A percentile compares a stretch with the other conserved stretches of the same genome.
phyloP scores from a whole-genome alignment of 2,797 vertebrate species.

The Pangasius mekongensis region DNA sequence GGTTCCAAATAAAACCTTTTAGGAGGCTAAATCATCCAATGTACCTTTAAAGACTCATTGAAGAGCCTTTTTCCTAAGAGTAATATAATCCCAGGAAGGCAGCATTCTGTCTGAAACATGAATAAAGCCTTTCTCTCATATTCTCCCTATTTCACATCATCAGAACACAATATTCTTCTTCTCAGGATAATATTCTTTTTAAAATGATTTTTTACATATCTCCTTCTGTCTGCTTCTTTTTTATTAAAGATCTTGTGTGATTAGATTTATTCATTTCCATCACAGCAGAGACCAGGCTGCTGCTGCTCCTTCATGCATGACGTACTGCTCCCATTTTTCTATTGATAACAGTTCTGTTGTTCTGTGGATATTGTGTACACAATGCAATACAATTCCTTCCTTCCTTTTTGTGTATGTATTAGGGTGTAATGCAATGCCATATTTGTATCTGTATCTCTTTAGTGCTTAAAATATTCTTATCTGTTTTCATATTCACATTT shows the following conservation, averaged over 20 bases:
- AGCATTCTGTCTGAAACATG: slow-evolving; percentile 4
- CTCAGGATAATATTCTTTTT: slow-evolving; percentile 12
- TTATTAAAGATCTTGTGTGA: slow-evolving; percentile 20
- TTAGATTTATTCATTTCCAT: slow-evolving; percentile 26
- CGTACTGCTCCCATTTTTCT: not conserved
- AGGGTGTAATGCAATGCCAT: not conserved
- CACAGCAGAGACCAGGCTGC: not conserved
- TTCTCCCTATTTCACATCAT: not conserved
- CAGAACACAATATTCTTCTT: not conserved
- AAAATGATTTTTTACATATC: slow-evolving; percentile 1
- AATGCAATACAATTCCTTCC: not conserved
- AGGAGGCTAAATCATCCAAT: not conserved
- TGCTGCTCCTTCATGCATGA: slow-evolving; percentile 1
- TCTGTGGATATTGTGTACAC: slow-evolving; percentile 11
- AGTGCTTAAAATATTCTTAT: not conserved
- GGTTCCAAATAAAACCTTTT: not conserved
- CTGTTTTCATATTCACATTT: not conserved
- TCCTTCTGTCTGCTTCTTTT: slow-evolving; percentile 8
- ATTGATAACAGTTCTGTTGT: not conserved
- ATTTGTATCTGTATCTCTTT: not conserved
- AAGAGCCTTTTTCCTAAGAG: not conserved
- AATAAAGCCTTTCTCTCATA: not conserved
- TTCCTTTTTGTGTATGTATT: not conserved
- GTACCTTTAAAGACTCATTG: not conserved
- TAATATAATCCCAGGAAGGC: not conserved